These are phyloP conservation scores for Leucosticte australis DNA, from an alignment of 2,113 vertebrate species.

Conservation along the genomic window DNA sequence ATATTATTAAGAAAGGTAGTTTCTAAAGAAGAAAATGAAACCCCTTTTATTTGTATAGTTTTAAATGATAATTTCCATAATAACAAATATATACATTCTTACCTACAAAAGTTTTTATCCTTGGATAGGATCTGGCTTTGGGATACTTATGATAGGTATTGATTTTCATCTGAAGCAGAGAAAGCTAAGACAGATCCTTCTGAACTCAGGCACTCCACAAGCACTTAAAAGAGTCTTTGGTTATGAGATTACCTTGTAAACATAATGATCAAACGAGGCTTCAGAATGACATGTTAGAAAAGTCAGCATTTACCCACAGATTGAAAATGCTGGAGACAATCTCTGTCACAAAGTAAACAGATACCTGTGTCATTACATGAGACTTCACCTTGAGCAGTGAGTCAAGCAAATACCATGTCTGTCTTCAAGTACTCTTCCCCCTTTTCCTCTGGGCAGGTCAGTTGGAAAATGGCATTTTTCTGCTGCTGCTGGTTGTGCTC, in stretches of 20 bases:
- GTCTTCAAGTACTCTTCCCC: not conserved
- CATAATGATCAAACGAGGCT: not conserved
- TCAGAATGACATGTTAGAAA: not conserved
- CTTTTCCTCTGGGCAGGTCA: not conserved
- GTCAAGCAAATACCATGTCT: not conserved
- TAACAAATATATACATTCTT: not conserved
- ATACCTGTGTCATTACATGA: not conserved
- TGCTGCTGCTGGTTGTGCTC: not conserved
- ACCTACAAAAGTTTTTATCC: not conserved
- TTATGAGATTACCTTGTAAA: not conserved
- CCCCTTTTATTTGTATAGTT: not conserved
- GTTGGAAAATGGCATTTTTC: not conserved
- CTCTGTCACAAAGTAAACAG: not conserved
- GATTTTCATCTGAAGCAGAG: not conserved
- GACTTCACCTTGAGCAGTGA: not conserved
- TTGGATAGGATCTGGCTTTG: not conserved
- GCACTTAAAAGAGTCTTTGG: not conserved
- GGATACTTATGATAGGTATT: not conserved
- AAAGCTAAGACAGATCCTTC: not conserved
- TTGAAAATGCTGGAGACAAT: not conserved
- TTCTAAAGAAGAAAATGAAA: not conserved
- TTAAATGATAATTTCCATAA: not conserved
- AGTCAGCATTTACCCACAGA: not conserved
- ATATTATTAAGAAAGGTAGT: not conserved
- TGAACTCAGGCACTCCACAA: not conserved